A percentile compares a stretch with the other conserved stretches of the same genome.
phyloP scores from a whole-genome alignment of 2,797 vertebrate genomes.

The Botia almorhae region DNA sequence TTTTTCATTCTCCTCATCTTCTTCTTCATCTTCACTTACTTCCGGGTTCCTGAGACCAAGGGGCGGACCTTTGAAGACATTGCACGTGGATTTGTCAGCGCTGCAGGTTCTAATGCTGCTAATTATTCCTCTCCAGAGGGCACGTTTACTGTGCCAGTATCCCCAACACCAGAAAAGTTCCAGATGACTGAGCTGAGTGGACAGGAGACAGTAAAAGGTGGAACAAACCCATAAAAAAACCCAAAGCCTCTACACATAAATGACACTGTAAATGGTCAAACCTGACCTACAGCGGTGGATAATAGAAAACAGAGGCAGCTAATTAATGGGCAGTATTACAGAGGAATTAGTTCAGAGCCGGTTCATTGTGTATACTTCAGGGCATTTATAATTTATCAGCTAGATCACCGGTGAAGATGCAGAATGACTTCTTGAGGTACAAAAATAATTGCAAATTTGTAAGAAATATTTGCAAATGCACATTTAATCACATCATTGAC shows the following conservation, averaged over 20 bases:
- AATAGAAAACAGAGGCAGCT: not conserved
- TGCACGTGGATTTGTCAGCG: slow-evolving; percentile 78
- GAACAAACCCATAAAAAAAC: slow-evolving; percentile 20
- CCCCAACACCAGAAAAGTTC: slow-evolving; percentile 74
- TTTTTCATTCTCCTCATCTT: slow-evolving; percentile 79
- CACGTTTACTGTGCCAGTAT: slow-evolving; percentile 54
- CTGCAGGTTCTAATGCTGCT: not conserved
- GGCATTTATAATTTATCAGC: not conserved
- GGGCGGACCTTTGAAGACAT: slow-evolving; percentile 96
- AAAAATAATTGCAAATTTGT: not conserved
- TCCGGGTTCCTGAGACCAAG: slow-evolving; percentile 93
- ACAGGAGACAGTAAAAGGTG: slow-evolving; percentile 44
- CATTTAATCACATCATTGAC: not conserved
- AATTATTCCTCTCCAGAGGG: slow-evolving; percentile 47
- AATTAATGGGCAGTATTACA: not conserved
- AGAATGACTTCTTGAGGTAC: not conserved
- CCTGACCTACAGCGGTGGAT: not conserved
- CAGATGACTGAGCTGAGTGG: slow-evolving; percentile 73
- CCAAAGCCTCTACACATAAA: not conserved
- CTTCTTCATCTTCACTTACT: slow-evolving; percentile 94
- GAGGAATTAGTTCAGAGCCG: not conserved
- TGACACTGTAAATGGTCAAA: not conserved
- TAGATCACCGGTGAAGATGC: not conserved
- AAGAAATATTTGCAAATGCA: not conserved
- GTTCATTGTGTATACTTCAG: not conserved